Base-by-base conservation (phyloP, 2,888 invertebrate genomes). In the Dusona sp. region DNA sequence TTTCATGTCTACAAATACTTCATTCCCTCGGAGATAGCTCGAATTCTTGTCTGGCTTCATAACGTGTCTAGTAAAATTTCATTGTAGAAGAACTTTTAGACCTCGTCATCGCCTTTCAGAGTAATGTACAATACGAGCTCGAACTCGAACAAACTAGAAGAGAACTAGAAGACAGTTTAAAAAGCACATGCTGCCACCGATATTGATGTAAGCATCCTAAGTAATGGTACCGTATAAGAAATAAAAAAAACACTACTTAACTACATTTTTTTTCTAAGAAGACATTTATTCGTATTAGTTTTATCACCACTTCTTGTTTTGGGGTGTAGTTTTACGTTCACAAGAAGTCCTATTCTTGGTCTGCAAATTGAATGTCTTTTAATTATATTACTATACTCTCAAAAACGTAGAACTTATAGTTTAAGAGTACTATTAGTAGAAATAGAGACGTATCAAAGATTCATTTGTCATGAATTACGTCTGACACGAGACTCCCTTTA, bases 41-140 rank as follows among this genome's bases (percentile, higher is more conserved):
- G 42, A 67, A 70, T 78, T 75, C 82, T 84, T 74, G 70, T 65
- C 80, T 89, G 87, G 42, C 78, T 54, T 29, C 9, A 51, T 51
- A n/a, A 29, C 16, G 51, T 22, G 38, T 19, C 54, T 36, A 73
- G 54, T 54, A 54, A 73, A 73, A 73, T 36, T 54, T 73, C 0
- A 3, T 45, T 29, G 54, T 57, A 54, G 19, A 19, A 11, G 13
- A 36, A 29, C 25, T 57, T 54, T 38, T 22, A 7, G 38, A 29
- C 61, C 29, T 61, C 29, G 16, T 61, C 61, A 61, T 29, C 29
- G 25, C 61, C 4, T 61, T 61, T 16, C 16, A 29, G 29, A 29
- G 16, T 61, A 29, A 0, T 29, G 13, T 16, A 61, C 0, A 25
- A 57, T 16, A 16, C 61, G 29, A 0, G 6, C 16, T 13, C 13